Evolutionary conservation across 2,113 vertebrate genomes (phyloP).

Genomic region (Penelope pileata): DNA sequence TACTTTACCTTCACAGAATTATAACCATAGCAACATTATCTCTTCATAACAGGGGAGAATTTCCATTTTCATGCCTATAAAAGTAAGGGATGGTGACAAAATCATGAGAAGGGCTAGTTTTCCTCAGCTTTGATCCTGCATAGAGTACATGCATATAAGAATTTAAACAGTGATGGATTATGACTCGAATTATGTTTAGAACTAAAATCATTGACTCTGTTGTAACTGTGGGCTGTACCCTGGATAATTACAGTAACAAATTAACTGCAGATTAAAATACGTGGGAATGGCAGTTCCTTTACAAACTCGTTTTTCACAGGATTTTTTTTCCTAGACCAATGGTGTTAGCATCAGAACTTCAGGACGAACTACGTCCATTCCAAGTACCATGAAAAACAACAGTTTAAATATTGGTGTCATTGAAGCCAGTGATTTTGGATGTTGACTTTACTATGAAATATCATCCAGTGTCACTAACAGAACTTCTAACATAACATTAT

Average conservation of each 20-base stretch:
- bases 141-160: neutral
- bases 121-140: conserved; percentile 61
- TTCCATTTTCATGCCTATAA: conserved; percentile 68
- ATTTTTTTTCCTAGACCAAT: neutral
- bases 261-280: neutral
- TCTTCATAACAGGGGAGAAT: conserved; percentile 37
- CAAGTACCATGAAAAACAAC: neutral
- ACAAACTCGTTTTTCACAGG: neutral
- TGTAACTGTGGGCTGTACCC: neutral
- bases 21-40: conserved; percentile 70
- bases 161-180: conserved; percentile 58
- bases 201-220: conserved; percentile 48
- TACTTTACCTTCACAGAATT: conserved; percentile 68
- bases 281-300: neutral
- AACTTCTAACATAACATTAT: neutral
- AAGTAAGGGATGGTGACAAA: conserved; percentile 34
- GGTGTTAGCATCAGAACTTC: neutral
- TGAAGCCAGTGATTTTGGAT: neutral
- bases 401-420: neutral
- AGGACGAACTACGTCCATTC: neutral
- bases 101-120: conserved; percentile 38
- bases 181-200: conserved; percentile 37
- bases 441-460: neutral
- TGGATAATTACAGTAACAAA: neutral
- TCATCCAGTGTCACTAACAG: neutral